Percentiles rank a stretch among this genome's conserved stretches.
Conservation (phyloP, 37 sponge, comb jelly and placozoan genomes). For the Geodia barretti region DNA sequence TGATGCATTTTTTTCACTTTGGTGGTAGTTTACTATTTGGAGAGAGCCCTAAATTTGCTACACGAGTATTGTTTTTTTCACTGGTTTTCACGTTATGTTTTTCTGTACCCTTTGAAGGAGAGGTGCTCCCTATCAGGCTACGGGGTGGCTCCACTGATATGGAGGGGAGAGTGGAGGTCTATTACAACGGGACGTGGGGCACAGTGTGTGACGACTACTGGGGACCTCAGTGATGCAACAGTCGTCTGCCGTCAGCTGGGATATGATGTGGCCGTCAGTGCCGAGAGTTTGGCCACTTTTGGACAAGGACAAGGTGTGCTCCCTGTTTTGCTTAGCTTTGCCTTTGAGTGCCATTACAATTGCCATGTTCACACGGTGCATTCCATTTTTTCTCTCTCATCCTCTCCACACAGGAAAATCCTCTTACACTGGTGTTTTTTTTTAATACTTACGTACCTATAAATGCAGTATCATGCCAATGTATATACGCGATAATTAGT, state of each 20-base stretch:
- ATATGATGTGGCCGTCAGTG: neutral
- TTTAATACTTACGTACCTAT: too few species aligned
- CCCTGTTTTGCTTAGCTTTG: too few species aligned
- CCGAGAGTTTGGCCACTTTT: slow-evolving; percentile 8
- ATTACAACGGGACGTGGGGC: slow-evolving; percentile 39
- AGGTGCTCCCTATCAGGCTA: slow-evolving; percentile 8
- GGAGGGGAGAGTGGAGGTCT: slow-evolving; percentile 48
- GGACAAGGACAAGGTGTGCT: slow-evolving; percentile 20
- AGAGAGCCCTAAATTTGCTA: too few species aligned
- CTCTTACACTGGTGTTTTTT: too few species aligned
- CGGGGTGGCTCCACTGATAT: slow-evolving; percentile 11
- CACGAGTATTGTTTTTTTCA: too few species aligned
- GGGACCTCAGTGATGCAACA: slow-evolving; percentile 33
- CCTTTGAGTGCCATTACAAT: too few species aligned
- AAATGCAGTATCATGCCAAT: neutral
- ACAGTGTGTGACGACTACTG: slow-evolving; percentile 55
- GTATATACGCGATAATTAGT: neutral
- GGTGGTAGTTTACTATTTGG: too few species aligned
- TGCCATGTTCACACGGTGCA: too few species aligned
- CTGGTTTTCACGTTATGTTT: neutral
- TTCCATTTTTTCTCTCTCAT: too few species aligned
- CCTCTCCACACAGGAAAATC: too few species aligned
- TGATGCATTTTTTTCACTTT: too few species aligned
- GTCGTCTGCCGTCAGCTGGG: slow-evolving; percentile 61
- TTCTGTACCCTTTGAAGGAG: neutral